A percentile compares a stretch with the other conserved stretches of the same genome.
These are phyloP conservation scores for Cancer borealis DNA, from an alignment of 2,888 invertebrate species.

Conservation along the genomic window DNA sequence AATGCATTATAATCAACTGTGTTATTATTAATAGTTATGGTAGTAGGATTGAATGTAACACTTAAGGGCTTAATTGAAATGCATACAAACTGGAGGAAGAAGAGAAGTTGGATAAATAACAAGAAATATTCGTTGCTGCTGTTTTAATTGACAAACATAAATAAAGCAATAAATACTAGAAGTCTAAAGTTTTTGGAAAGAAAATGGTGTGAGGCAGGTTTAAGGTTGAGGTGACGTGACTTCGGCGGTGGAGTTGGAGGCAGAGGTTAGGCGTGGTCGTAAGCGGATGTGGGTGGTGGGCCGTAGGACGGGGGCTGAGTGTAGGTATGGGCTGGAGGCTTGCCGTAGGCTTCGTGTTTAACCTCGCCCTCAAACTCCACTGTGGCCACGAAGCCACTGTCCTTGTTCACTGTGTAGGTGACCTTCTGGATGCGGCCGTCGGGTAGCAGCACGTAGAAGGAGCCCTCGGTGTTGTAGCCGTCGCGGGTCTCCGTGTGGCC, in stretches of 20 bases:
- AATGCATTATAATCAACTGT: no score
- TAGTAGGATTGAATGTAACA: no score
- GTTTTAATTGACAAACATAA: no score
- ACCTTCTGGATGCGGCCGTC: conserved; percentile 71
- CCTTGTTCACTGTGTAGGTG: conserved; percentile 49
- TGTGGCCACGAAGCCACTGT: not conserved
- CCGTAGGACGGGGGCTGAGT: not conserved
- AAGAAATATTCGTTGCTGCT: no score
- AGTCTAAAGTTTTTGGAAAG: not conserved
- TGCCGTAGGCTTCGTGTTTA: not conserved
- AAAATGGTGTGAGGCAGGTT: no score
- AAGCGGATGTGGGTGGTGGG: not conserved
- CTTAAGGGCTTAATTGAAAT: no score
- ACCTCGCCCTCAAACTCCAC: conserved; percentile 13
- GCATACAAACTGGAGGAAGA: no score
- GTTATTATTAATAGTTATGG: no score
- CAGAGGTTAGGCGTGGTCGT: not conserved
- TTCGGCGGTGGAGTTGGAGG: no score
- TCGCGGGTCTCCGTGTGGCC: conserved; percentile 9
- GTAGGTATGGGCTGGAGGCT: not conserved
- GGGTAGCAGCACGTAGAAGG: conserved; percentile 66
- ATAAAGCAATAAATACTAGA: no score
- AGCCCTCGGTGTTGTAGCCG: conserved; percentile 32
- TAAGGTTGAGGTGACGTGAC: no score
- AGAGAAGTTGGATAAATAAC: no score